Conservation (phyloP, 1,140 invertebrate species). For the Cyclina sinensis region DNA sequence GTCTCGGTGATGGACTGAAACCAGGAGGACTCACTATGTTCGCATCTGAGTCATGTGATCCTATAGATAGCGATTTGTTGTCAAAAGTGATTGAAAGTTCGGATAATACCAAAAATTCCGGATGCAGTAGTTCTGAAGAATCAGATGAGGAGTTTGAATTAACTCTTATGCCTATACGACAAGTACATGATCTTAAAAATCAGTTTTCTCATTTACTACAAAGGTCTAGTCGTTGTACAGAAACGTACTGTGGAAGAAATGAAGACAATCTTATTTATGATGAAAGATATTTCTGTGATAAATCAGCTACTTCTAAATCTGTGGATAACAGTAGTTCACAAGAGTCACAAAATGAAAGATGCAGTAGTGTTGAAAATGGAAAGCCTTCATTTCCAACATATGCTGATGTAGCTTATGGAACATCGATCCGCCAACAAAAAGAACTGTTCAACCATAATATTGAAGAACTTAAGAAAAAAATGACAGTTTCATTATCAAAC, state of each 20-base stretch:
- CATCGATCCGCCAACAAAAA: slow-evolving; percentile 60
- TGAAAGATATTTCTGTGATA: slow-evolving; percentile 48
- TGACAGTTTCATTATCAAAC: not conserved
- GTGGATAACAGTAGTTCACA: not conserved
- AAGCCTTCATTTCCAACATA: slow-evolving; percentile 46
- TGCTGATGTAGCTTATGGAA: slow-evolving; percentile 63
- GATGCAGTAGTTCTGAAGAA: not conserved
- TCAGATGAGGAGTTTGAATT: slow-evolving; percentile 43
- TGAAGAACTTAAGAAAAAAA: slow-evolving; percentile 55
- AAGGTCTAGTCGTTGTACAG: slow-evolving; percentile 15
- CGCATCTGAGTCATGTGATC: not conserved
- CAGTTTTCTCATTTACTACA: slow-evolving; percentile 42
- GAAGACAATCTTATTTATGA: slow-evolving; percentile 60
- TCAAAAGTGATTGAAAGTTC: slow-evolving; percentile 33
- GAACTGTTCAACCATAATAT: slow-evolving; percentile 56
- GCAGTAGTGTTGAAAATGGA: not conserved
- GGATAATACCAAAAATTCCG: slow-evolving; percentile 3
- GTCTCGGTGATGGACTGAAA: slow-evolving; percentile 55
- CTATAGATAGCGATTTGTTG: not conserved
- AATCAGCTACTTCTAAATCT: not conserved
- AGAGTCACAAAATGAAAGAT: not conserved
- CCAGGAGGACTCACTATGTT: slow-evolving; percentile 46
- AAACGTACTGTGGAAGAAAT: not conserved
- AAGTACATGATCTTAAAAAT: slow-evolving; percentile 43
- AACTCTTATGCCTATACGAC: slow-evolving; percentile 49